Percentiles rank a stretch among this genome's conserved stretches.
These are phyloP conservation scores for Toxonevra muliebris DNA, from an alignment of 2,888 invertebrate species.

Conservation along the genomic window DNA sequence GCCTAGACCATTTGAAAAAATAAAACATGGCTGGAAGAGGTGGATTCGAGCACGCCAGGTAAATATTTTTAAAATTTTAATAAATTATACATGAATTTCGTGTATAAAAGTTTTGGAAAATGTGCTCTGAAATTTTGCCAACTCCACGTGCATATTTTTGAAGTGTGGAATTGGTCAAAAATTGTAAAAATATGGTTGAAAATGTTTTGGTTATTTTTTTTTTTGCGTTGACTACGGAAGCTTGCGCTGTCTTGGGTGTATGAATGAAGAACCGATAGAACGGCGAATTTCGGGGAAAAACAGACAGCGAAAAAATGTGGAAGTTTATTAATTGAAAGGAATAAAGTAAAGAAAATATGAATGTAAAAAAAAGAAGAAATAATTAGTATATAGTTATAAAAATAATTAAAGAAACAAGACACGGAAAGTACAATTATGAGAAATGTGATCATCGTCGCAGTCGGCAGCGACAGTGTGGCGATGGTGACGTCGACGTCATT, in stretches of 20 bases:
- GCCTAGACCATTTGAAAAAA: constrained; percentile 62
- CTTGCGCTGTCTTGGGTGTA: neutral
- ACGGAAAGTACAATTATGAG: too few species aligned
- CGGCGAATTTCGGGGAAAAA: too few species aligned
- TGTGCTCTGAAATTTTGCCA: neutral
- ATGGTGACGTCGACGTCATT: too few species aligned
- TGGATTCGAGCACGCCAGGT: constrained; percentile 88
- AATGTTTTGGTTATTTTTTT: constrained; percentile 11
- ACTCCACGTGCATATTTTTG: neutral
- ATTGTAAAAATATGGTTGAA: constrained; percentile 28
- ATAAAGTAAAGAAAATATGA: neutral
- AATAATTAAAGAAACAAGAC: too few species aligned
- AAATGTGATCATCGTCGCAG: too few species aligned
- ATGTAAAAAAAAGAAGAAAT: neutral
- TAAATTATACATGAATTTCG: constrained; percentile 2
- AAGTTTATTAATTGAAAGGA: neutral
- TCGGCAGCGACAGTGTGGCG: too few species aligned
- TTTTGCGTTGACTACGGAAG: neutral
- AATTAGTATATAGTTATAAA: neutral
- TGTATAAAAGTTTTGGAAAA: constrained; percentile 12
- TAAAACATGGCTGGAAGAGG: constrained; percentile 89
- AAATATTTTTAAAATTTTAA: constrained; percentile 60
- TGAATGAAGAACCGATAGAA: neutral
- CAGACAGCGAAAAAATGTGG: too few species aligned
- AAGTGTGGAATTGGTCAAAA: neutral